Evolutionary conservation across 2,888 invertebrate species (phyloP), one percentile per base, ranked within the genome.

Genomic region (Sturmia bella): DNA sequence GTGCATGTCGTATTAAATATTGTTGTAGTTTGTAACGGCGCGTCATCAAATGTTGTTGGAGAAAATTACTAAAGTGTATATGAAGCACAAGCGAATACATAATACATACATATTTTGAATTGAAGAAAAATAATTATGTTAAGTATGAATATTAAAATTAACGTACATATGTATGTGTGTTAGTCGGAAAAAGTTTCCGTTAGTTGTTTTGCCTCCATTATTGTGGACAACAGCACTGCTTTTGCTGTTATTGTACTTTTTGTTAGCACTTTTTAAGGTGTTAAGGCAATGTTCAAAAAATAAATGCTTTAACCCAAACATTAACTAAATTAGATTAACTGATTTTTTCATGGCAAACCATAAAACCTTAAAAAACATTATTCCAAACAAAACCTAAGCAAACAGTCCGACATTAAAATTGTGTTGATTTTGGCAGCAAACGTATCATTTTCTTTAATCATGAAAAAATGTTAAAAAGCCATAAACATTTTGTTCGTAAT

Each of bases 31-130:
- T 64, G 57, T 57, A 43, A 64, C 12, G 56, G 15, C 69, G 63
- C 74, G 56, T 59, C 63, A 63, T 63, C 43, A 41, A 59, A 15
- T 45, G 57, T 64, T 56, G 64, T 57, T 66, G 41, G 21, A n/a
- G 9, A 61, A 48, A 73, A 66, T 68, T 61, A 73, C 48, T 69
- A 73, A 54, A 73, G 39, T 68, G 43, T 43, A 39, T n/a, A 13
- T 19, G 11, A 7, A 45, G 21, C 21, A 41, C 5, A 39, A 78
- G 41, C 56, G 17, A 52, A 3, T 5, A n/a, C n/a, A n/a, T n/a
- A n/a, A n/a, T n/a, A n/a, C n/a, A n/a, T n/a, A n/a, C n/a, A n/a
- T n/a, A 13, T 52, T 63, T 24, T 63, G 27, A 19, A 24, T 48
- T 24, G 32, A 69, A 54, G 43, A 50, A 19, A 27, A 27, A 27